A percentile compares a stretch with the other conserved stretches of the same genome.
Evolutionary conservation across 2,113 vertebrate species (phyloP).

Genomic region (Syngnathus scovelli): DNA sequence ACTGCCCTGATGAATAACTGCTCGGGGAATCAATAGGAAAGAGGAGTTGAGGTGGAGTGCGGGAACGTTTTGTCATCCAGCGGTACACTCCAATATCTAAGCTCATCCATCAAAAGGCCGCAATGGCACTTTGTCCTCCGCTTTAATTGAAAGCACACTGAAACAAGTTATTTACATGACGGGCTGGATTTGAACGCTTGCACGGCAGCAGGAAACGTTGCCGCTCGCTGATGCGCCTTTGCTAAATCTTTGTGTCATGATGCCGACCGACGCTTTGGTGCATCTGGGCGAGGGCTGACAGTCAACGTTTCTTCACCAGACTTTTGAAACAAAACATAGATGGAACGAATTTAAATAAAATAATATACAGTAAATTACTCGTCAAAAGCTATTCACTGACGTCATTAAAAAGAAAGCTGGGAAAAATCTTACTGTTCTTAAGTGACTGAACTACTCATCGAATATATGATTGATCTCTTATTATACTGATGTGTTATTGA

Average conservation of each 20-base stretch:
- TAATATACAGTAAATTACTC: not conserved
- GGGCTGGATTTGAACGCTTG: conserved; percentile 63
- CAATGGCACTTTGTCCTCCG: conserved; percentile 62
- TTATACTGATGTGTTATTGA: too few species aligned
- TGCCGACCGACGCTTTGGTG: conserved; percentile 45
- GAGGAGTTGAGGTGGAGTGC: conserved; percentile 74
- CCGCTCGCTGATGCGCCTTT: conserved; percentile 42
- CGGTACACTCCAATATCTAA: conserved; percentile 74
- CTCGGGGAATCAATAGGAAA: conserved; percentile 71
- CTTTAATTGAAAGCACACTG: conserved; percentile 76
- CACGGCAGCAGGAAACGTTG: conserved; percentile 59
- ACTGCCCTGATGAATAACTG: conserved; percentile 72
- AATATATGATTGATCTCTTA: too few species aligned
- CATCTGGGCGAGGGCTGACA: conserved; percentile 49
- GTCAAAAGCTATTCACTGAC: conserved; percentile 27
- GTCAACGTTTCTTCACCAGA: conserved; percentile 20
- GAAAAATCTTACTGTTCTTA: conserved; percentile 25
- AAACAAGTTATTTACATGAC: conserved; percentile 78
- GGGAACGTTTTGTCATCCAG: conserved; percentile 75
- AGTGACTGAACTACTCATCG: not conserved
- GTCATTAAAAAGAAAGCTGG: conserved; percentile 56
- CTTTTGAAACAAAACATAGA: not conserved
- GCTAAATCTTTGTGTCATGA: conserved; percentile 65
- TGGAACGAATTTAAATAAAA: conserved; percentile 13
- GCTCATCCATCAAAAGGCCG: conserved; percentile 73